Conservation (phyloP, 1,140 invertebrate species). For the Aphelenchoides fujianensis region DNA sequence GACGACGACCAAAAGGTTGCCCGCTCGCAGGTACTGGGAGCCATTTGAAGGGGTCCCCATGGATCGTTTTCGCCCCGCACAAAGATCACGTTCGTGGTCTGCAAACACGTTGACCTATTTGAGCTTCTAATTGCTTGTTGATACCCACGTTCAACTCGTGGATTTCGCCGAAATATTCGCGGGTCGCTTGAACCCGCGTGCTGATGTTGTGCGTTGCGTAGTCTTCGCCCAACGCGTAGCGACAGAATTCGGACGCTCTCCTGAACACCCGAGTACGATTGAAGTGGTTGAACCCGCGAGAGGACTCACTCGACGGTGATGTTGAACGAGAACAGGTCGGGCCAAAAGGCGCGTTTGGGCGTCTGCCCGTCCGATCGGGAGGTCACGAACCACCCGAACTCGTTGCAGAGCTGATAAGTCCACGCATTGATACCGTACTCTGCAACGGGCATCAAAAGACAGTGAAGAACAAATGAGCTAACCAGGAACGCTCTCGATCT, state of each 20-base stretch:
- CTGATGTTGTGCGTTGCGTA: not conserved
- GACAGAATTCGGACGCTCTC: conserved; percentile 18
- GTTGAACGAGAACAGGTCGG: conserved; percentile 15
- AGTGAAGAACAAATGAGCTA: not conserved
- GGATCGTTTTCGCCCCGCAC: conserved; percentile 13
- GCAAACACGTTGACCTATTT: not conserved
- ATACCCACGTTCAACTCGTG: conserved; percentile 8
- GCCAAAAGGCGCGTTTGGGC: conserved; percentile 2
- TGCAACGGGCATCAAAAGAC: not conserved
- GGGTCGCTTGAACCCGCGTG: not conserved
- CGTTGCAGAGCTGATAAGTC: conserved; percentile 18
- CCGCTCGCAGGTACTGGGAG: not conserved
- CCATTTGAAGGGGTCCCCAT: conserved; percentile 13
- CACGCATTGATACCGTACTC: conserved; percentile 8
- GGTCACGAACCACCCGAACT: conserved; percentile 20
- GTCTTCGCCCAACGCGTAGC: conserved; percentile 10
- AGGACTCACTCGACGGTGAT: conserved; percentile 3
- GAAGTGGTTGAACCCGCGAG: not conserved
- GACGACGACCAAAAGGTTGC: conserved; percentile 5
- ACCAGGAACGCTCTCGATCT: not conserved
- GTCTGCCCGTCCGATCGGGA: not conserved
- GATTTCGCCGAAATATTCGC: conserved; percentile 6
- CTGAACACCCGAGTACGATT: not conserved
- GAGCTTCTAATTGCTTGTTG: not conserved
- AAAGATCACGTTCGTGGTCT: conserved; percentile 9